Evolutionary conservation across 2,888 invertebrate species (phyloP).

Genomic region (Eristalis pertinax): DNA sequence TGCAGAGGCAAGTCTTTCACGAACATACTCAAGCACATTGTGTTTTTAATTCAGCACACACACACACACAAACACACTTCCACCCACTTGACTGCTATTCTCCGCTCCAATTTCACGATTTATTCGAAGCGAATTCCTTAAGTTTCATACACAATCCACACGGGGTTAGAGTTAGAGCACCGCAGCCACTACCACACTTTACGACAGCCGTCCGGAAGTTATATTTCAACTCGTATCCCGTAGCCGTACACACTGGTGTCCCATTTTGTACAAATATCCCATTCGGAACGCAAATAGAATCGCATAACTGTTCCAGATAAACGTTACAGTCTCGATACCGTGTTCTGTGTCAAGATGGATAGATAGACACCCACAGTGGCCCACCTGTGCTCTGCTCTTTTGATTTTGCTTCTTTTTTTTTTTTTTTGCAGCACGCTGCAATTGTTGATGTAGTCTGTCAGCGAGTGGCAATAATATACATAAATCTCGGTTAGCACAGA

Average conservation of each 20-base stretch:
- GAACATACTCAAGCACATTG: conserved; percentile 59
- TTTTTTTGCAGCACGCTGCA: conserved; percentile 46
- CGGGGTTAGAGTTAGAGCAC: conserved; percentile 21
- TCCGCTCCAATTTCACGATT: conserved; percentile 34
- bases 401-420: background rate
- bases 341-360: conserved; percentile 40
- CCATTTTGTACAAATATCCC: conserved; percentile 42
- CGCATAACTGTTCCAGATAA: conserved; percentile 38
- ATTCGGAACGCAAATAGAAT: background rate
- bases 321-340: background rate
- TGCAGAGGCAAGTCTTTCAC: conserved; percentile 36
- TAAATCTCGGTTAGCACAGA: conserved; percentile 77
- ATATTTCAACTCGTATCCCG: conserved; percentile 52
- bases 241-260: conserved; percentile 32
- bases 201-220: conserved; percentile 36
- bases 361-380: conserved; percentile 11
- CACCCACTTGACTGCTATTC: conserved; percentile 3
- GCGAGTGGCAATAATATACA: conserved; percentile 68
- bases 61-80: background rate
- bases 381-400: background rate
- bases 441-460: conserved; percentile 40
- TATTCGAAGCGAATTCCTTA: conserved; percentile 19
- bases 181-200: background rate
- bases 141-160: conserved; percentile 25
- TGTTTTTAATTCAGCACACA: conserved; percentile 18